Evolutionary conservation across 2,113 vertebrate species (phyloP).

Genomic region (Oryzias curvinotus): DNA sequence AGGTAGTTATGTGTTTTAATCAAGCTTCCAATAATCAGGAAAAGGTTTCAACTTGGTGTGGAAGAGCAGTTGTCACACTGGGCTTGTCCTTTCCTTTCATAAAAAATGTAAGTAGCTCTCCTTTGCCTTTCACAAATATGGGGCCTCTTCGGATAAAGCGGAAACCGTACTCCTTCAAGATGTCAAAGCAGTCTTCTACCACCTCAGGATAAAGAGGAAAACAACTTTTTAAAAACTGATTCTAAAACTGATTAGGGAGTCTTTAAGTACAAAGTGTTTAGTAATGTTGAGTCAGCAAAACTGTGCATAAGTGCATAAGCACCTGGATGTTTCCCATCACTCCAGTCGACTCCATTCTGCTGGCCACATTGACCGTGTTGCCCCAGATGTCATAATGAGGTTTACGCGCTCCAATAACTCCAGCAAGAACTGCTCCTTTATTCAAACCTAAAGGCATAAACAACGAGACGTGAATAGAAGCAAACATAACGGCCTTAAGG

Average conservation of each 20-base stretch:
- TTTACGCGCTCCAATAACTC: constrained; percentile 93
- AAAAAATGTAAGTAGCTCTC: constrained; percentile 94
- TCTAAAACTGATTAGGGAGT: too few species aligned
- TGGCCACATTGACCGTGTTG: constrained; percentile 95
- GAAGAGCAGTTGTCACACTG: constrained; percentile 80
- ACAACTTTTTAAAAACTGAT: background rate
- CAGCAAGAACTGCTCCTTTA: constrained; percentile 91
- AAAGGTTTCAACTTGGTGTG: constrained; percentile 86
- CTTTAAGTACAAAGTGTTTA: too few species aligned
- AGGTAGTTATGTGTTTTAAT: constrained; percentile 4
- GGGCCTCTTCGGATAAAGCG: constrained; percentile 90
- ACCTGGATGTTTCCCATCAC: constrained; percentile 98
- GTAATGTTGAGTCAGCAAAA: too few species aligned
- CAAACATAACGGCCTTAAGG: background rate
- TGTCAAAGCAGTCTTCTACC: constrained; percentile 90
- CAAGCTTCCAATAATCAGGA: constrained; percentile 69
- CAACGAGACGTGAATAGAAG: constrained; percentile 11
- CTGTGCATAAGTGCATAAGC: background rate
- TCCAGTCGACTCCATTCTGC: constrained; percentile 96
- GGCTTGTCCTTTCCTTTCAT: constrained; percentile 91
- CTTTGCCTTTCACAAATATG: constrained; percentile 95
- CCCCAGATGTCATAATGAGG: constrained; percentile 99
- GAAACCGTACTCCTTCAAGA: constrained; percentile 91
- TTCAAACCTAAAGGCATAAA: constrained; percentile 83
- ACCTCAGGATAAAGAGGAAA: constrained; percentile 76